These are phyloP conservation scores for Oncorhynchus gorbuscha DNA, from an alignment of 2,113 vertebrate genomes.

Conservation along the genomic window DNA sequence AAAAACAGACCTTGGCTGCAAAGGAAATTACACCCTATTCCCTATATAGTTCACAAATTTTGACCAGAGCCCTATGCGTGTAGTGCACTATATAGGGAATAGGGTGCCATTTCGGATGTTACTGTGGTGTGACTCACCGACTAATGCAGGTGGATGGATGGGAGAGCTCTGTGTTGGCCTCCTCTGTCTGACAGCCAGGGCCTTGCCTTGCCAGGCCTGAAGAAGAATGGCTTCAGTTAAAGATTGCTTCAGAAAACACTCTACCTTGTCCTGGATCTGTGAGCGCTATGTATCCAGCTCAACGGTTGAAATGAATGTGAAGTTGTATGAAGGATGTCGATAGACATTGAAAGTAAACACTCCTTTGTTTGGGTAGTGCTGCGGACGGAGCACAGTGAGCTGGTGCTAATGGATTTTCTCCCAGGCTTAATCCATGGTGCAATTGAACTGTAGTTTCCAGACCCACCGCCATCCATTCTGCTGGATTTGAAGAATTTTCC, in stretches of 20 bases:
- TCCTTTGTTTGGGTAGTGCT: slow-evolving; percentile 72
- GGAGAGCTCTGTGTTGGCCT: slow-evolving; percentile 69
- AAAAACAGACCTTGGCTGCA: neutral
- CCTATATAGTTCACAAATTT: too few species aligned
- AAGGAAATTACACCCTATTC: too few species aligned
- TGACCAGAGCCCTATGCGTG: too few species aligned
- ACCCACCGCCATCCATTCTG: slow-evolving; percentile 64
- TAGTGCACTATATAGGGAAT: too few species aligned
- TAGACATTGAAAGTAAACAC: slow-evolving; percentile 72
- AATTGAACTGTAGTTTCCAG: slow-evolving; percentile 70
- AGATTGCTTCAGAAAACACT: slow-evolving; percentile 77
- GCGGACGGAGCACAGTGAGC: slow-evolving; percentile 63
- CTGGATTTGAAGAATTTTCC: slow-evolving; percentile 58
- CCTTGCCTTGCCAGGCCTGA: slow-evolving; percentile 72
- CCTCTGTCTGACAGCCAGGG: slow-evolving; percentile 57
- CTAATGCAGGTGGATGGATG: slow-evolving; percentile 71
- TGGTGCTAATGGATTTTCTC: slow-evolving; percentile 74
- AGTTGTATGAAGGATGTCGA: slow-evolving; percentile 73
- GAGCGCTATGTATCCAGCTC: slow-evolving; percentile 66
- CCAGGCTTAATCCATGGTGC: slow-evolving; percentile 72
- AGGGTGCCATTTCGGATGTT: slow-evolving; percentile 47
- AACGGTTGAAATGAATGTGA: slow-evolving; percentile 70
- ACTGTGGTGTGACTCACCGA: slow-evolving; percentile 62
- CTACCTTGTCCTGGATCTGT: slow-evolving; percentile 71
- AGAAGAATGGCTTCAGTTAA: slow-evolving; percentile 77